Evolutionary conservation across 2,888 invertebrate genomes (phyloP).

Genomic region (Phlogophora meticulosa): DNA sequence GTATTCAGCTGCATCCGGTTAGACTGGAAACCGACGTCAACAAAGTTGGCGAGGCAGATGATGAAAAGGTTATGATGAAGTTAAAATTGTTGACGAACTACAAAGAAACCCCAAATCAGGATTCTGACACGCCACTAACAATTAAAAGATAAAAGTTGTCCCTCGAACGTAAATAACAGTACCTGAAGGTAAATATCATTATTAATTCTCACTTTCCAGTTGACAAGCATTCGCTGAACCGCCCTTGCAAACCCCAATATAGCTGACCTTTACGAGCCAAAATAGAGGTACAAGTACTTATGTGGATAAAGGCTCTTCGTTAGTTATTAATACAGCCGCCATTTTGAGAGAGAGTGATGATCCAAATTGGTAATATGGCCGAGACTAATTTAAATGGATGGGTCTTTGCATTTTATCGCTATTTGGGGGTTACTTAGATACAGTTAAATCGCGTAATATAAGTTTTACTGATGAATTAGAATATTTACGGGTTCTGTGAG

Average conservation of each 20-base stretch:
- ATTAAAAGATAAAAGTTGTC: background rate
- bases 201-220: constrained; percentile 12
- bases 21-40: too few species aligned
- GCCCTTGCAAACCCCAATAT: constrained; percentile 31
- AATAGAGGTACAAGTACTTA: constrained; percentile 37
- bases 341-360: constrained; percentile 35
- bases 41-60: too few species aligned
- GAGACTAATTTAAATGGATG: constrained; percentile 29
- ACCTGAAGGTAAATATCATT: background rate
- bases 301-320: constrained; percentile 11
- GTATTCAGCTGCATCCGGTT: too few species aligned
- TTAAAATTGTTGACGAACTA: too few species aligned
- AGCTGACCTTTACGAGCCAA: constrained; percentile 47
- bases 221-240: constrained; percentile 21
- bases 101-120: too few species aligned
- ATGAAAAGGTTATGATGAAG: too few species aligned
- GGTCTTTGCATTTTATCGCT: background rate
- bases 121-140: too few species aligned
- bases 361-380: constrained; percentile 6
- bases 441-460: too few species aligned
- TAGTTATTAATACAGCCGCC: constrained; percentile 41
- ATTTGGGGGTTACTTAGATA: background rate
- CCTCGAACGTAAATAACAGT: background rate
- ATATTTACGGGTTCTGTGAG: too few species aligned
- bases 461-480: too few species aligned